Base-by-base conservation (phyloP, 92 coral and sea anemone species). In the Diadumene lineata region DNA sequence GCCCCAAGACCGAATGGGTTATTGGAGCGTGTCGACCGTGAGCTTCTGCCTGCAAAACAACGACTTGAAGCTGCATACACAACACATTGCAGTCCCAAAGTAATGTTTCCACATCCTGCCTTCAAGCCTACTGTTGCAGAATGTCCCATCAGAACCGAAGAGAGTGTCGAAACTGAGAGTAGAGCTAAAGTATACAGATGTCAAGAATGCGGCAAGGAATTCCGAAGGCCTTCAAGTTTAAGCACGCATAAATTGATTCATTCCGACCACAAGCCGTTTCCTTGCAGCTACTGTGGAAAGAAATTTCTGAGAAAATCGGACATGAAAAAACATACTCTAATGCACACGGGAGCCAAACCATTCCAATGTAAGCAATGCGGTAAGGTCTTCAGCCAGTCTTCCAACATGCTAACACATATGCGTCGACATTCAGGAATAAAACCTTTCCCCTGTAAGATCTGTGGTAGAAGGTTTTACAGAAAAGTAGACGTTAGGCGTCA, bases 311-410 rank as follows among this genome's bases (percentile, higher is more conserved):
- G 97, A 58, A 91, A 91, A 68, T 91, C 97, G 9, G 97, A 91
- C 81, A 91, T 91, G 97, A 91, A 91, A 79, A 91, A 91, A 44
- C 97, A 91, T 61, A 91, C 93, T 0, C 66, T 91, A 29, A 91
- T 91, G 97, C 97, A 91, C 57, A 91, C 97, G 0, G 97, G 97
- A 27, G 92, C 83, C n/a, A 91, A 91, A 24, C 97, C 97, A 0
- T 91, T 91, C 60, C 92, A 88, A 70, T 91, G 97, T 44, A 88
- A 88, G 81, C 97, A 91, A 53, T 91, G 97, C 30, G 97, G 97
- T 0, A 91, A 91, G 70, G 97, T 91, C 0, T 91, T 91, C 70
- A 91, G 97, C 60, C 97, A 91, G 69, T 91, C 97, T 0, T 91
- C 97, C 0, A 91, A 91, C 74, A 91, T 91, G 97, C 66, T 91